phyloP scores from a whole-genome alignment of 2,888 invertebrate species.

The Drosophila atroscutellata region DNA sequence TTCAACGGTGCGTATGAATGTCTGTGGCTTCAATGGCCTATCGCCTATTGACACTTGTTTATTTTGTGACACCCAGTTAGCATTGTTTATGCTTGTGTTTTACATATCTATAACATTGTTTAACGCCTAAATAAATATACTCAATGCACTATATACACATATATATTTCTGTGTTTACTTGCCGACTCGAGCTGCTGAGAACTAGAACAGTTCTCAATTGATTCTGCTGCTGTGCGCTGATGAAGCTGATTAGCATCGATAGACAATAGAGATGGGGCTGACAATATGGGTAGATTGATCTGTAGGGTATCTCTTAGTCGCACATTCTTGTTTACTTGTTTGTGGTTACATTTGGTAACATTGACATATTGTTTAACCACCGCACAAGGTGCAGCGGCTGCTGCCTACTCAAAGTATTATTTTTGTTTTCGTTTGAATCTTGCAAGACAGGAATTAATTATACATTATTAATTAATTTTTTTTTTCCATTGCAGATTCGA shows the following conservation, averaged over 20 bases:
- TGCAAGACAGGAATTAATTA: not conserved
- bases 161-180: not conserved
- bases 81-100: slow-evolving; percentile 28
- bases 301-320: slow-evolving; percentile 7
- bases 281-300: not conserved
- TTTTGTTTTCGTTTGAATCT: not conserved
- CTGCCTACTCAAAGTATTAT: slow-evolving; percentile 12
- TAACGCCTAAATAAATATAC: not conserved
- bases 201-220: slow-evolving; percentile 21
- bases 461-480: not conserved
- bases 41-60: slow-evolving; percentile 77
- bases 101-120: slow-evolving; percentile 8
- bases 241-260: slow-evolving; percentile 31
- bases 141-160: not conserved
- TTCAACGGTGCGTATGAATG: slow-evolving; percentile 45
- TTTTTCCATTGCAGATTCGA: slow-evolving; percentile 13
- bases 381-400: slow-evolving; percentile 24
- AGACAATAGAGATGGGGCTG: not conserved
- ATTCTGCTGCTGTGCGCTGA: slow-evolving; percentile 11
- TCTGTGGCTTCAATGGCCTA: slow-evolving; percentile 40
- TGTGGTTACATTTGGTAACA: slow-evolving; percentile 42
- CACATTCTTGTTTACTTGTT: not conserved
- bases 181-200: slow-evolving; percentile 4
- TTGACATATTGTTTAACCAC: slow-evolving; percentile 29
- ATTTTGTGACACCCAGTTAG: slow-evolving; percentile 66